These are phyloP conservation scores for Chaetura pelagica DNA, from an alignment of 2,113 vertebrate genomes.

Conservation along the genomic window DNA sequence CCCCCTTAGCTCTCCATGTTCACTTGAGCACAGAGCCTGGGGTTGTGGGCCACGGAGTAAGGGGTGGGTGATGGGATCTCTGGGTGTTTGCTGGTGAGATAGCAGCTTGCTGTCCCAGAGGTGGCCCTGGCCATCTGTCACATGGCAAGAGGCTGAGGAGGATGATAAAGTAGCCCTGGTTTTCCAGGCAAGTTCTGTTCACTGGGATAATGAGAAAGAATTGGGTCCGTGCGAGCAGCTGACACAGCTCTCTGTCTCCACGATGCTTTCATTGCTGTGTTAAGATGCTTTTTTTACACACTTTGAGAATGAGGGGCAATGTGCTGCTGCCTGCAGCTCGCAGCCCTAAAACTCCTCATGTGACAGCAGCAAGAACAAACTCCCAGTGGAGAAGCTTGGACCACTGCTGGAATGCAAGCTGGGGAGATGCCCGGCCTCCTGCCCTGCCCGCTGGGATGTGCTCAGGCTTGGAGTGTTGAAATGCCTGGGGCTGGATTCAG, in stretches of 20 bases:
- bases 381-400: background rate
- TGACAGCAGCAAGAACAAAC: background rate
- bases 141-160: background rate
- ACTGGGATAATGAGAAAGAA: slow-evolving; percentile 43
- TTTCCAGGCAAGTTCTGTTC: background rate
- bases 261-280: background rate
- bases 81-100: background rate
- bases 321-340: background rate
- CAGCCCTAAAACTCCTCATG: background rate
- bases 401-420: background rate
- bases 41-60: background rate
- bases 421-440: background rate
- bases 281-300: background rate
- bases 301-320: background rate
- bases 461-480: rapidly evolving
- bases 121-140: background rate
- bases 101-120: background rate
- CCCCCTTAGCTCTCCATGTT: background rate
- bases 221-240: slow-evolving; percentile 7
- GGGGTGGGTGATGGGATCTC: background rate
- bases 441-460: rapidly evolving
- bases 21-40: rapidly evolving
- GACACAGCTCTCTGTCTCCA: background rate
- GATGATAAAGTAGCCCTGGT: background rate
- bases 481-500: background rate